Base-by-base conservation (phyloP, 2,797 vertebrate species). In the Phrynocephalus vlangalii region DNA sequence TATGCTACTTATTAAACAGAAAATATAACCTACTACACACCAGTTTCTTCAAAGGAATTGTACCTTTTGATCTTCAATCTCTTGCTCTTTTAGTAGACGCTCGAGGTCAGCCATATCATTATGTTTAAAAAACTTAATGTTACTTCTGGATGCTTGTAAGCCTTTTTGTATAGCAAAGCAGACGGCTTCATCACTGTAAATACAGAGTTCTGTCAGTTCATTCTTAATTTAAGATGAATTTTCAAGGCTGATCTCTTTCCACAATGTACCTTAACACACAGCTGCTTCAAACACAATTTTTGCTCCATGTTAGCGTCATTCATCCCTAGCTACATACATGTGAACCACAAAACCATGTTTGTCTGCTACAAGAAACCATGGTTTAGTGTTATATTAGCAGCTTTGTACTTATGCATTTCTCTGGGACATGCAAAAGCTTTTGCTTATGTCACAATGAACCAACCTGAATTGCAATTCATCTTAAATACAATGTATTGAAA, bases 81-180 rank as follows among this genome's bases (percentile, higher is more conserved):
- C 98, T 94, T 99, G 98, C 83, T 99, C 98, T 92, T 98, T 98
- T 44, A 99, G 96, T 44, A 99, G 95, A 88, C 95, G 96, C 95
- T 99, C 98, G 93, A 99, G 97, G 93, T 99, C 98, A 80, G 97
- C 96, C 97, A 99, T 97, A 95, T 99, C 98, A 75, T 99, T 99
- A 95, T 99, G 99, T 88, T 98, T 98, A 96, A 99, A 99, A 93
- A 98, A 98, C 92, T 99, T 99, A 95, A 99, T 98, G 94, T 98
- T 98, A 95, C 99, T 99, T 86, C 98, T 98, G 24, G 99, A 99
- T 5, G 98, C 99, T 84, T 99, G 98, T 76, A 99, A 97, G 88
- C 99, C 99, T 92, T 99, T 99, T 96, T 99, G 99, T 96, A 99
- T 99, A 89, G 98, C 97, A 94, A 99, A 99, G 93, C 99, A 99